A percentile compares a stretch with the other conserved stretches of the same genome.
Evolutionary conservation across 2,888 invertebrate genomes (phyloP).

Genomic region (Athalia rosae): DNA sequence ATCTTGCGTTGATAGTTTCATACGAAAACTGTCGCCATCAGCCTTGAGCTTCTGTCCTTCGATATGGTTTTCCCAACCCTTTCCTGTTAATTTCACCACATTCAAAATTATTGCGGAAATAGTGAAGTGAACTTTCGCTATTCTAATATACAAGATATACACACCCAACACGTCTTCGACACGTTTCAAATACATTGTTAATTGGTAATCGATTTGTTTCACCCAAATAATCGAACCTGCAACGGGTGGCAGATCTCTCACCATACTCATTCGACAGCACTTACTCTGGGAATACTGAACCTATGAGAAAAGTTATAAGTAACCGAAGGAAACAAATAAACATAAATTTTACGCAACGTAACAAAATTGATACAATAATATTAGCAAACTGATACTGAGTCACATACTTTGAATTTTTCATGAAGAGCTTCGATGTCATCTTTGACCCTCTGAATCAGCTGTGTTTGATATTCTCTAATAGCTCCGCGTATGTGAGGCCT

Average conservation of each 20-base stretch:
- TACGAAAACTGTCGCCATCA: slow-evolving; percentile 97
- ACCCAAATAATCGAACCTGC: slow-evolving; percentile 99
- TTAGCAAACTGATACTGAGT: slow-evolving; percentile 39
- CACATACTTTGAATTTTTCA: slow-evolving; percentile 94
- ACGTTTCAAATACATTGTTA: slow-evolving; percentile 95
- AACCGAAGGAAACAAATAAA: no score
- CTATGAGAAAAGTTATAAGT: slow-evolving; percentile 70
- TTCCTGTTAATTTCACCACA: slow-evolving; percentile 76
- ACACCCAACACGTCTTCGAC: slow-evolving; percentile 98
- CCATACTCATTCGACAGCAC: slow-evolving; percentile 92
- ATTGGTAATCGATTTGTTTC: slow-evolving; percentile 97
- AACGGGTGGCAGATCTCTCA: slow-evolving; percentile 96
- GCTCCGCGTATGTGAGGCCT: slow-evolving; percentile 99
- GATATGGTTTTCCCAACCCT: slow-evolving; percentile 99
- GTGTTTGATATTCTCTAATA: slow-evolving; percentile 99
- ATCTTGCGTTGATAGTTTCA: slow-evolving; percentile 96
- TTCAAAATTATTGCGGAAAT: not conserved
- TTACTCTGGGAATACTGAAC: slow-evolving; percentile 97
- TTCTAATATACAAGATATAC: not conserved
- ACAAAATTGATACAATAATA: not conserved
- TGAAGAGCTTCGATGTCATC: slow-evolving; percentile 98
- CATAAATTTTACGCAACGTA: no score
- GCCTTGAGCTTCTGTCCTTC: slow-evolving; percentile 98
- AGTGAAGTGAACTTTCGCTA: slow-evolving; percentile 1
- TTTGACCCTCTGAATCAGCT: slow-evolving; percentile 98